A percentile compares a stretch with the other conserved stretches of the same genome.
Conservation (phyloP, 2,113 vertebrate species). For the Deroptyus accipitrinus region DNA sequence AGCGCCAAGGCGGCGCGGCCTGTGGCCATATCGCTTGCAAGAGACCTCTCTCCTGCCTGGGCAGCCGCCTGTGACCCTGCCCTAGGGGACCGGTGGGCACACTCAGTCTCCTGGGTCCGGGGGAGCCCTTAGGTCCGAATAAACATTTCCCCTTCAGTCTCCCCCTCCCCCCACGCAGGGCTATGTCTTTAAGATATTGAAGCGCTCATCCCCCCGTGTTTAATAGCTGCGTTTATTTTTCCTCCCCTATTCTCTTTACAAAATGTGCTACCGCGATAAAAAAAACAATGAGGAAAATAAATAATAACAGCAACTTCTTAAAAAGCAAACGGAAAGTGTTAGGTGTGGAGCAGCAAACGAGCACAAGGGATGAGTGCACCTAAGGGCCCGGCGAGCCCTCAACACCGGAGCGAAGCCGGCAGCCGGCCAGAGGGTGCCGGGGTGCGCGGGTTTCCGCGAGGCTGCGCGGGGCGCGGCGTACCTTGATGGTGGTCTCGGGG, state of each 20-base stretch:
- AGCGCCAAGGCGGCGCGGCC: accelerated
- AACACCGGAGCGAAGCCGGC: accelerated
- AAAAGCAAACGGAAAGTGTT: not conserved
- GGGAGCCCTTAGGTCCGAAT: not conserved
- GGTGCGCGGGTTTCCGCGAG: not conserved
- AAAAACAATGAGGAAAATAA: not conserved
- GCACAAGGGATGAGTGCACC: too few relatives aligned
- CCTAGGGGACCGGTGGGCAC: not conserved
- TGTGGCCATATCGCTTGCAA: too few relatives aligned
- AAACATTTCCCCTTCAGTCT: not conserved
- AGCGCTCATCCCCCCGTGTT: not conserved
- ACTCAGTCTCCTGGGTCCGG: not conserved
- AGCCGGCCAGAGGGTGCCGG: not conserved
- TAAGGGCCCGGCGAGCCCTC: not conserved
- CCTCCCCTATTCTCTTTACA: not conserved
- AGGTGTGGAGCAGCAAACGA: not conserved
- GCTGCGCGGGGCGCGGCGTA: constrained; percentile 42
- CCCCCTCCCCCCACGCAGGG: not conserved
- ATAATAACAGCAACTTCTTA: not conserved
- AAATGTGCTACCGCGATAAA: not conserved
- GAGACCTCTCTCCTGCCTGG: not conserved
- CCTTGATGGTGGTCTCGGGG: constrained; percentile 98
- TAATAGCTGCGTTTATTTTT: not conserved
- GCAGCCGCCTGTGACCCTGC: not conserved
- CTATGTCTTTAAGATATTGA: not conserved